Percentiles rank a stretch among this genome's conserved stretches.
phyloP scores from a whole-genome alignment of 2,888 invertebrate species.

The Drosophila quasianomalipes region DNA sequence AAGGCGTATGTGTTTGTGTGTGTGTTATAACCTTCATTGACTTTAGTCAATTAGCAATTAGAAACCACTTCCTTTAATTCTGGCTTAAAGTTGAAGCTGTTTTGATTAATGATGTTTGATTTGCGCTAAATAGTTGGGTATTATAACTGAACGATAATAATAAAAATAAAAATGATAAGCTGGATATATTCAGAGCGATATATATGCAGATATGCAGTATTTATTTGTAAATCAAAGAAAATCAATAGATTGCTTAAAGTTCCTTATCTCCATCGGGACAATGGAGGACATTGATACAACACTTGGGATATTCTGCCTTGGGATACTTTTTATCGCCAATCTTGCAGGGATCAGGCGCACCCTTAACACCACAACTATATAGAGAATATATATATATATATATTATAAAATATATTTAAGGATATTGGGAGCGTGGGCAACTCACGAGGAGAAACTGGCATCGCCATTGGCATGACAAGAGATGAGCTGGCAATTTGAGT shows the following conservation, averaged over 20 bases:
- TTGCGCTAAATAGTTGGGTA: neutral
- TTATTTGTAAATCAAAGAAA: neutral
- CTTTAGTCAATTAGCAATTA: constrained; percentile 31
- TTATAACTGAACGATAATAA: neutral
- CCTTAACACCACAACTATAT: constrained; percentile 38
- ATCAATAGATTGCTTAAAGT: neutral
- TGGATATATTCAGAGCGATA: neutral
- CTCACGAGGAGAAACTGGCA: neutral
- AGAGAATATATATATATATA: neutral
- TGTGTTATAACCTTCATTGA: constrained; percentile 16
- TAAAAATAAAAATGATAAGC: neutral
- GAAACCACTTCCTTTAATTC: constrained; percentile 41
- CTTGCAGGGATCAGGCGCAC: constrained; percentile 10
- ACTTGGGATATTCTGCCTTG: constrained; percentile 35
- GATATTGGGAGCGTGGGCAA: neutral
- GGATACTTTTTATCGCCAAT: constrained; percentile 38
- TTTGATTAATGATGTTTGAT: constrained; percentile 15
- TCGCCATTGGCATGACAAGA: neutral
- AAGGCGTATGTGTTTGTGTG: constrained; percentile 1
- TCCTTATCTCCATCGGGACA: constrained; percentile 20
- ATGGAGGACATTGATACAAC: constrained; percentile 20
- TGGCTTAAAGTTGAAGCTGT: constrained; percentile 17
- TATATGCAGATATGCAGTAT: neutral
- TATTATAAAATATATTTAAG: neutral
- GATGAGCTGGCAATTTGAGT: neutral